Conservation (phyloP, 2,888 invertebrate genomes). For the Epirrhoe tristata region DNA sequence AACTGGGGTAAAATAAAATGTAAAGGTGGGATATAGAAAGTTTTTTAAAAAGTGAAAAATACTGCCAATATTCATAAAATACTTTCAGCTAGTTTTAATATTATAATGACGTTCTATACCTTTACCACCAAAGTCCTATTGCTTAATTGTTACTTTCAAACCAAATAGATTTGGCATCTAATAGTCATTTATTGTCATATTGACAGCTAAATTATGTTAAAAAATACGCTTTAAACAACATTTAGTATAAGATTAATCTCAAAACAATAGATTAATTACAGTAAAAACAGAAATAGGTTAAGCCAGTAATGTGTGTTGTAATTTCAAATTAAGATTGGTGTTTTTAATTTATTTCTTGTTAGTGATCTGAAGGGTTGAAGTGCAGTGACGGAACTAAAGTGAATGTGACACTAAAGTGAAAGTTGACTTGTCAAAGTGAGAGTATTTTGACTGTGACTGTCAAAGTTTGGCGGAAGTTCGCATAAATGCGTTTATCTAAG, state of each 20-base stretch:
- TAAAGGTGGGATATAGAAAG: background rate
- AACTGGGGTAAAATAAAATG: slow-evolving; percentile 2
- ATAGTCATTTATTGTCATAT: slow-evolving; percentile 18
- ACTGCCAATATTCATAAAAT: slow-evolving; percentile 30
- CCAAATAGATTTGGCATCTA: background rate
- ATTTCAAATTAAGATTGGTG: slow-evolving; percentile 27
- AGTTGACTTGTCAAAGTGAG: background rate
- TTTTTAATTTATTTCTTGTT: slow-evolving; percentile 22
- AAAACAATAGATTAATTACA: slow-evolving; percentile 18
- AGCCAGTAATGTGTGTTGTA: slow-evolving; percentile 25
- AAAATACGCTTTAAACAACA: slow-evolving; percentile 9
- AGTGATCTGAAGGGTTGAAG: slow-evolving; percentile 18
- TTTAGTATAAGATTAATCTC: slow-evolving; percentile 11
- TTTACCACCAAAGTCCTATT: background rate
- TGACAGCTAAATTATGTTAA: slow-evolving; percentile 24
- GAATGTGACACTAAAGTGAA: slow-evolving; percentile 29
- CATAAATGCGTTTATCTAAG: slow-evolving; percentile 26
- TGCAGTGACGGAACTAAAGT: slow-evolving; percentile 28
- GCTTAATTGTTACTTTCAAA: slow-evolving; percentile 3
- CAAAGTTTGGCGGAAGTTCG: slow-evolving; percentile 24
- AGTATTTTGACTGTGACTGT: slow-evolving; percentile 15
- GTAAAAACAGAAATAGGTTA: slow-evolving; percentile 15
- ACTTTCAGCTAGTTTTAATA: slow-evolving; percentile 18
- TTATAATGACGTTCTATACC: background rate
- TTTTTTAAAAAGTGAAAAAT: slow-evolving; percentile 18